These are phyloP conservation scores for Cerastis leucographa DNA, from an alignment of 2,888 invertebrate genomes.

Conservation along the genomic window DNA sequence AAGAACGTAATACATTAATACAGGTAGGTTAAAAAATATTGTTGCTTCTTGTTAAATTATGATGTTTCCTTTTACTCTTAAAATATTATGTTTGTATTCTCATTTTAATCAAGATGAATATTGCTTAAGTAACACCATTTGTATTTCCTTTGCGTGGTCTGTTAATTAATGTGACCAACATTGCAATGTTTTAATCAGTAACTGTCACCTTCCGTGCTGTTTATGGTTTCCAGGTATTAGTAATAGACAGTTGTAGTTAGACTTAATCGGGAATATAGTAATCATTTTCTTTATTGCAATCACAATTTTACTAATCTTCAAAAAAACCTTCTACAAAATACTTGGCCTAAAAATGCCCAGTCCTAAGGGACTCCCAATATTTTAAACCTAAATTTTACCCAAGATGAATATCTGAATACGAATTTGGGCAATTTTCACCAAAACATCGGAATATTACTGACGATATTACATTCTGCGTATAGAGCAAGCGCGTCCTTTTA, in stretches of 20 bases:
- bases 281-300: background rate
- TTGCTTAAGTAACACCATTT: constrained; percentile 2
- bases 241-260: background rate
- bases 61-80: constrained; percentile 7
- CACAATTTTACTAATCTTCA: background rate
- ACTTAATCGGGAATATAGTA: background rate
- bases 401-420: constrained; percentile 35
- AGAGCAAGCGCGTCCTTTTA: constrained; percentile 59
- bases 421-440: constrained; percentile 54
- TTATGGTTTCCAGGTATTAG: constrained; percentile 1
- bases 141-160: background rate
- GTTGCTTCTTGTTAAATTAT: background rate
- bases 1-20: constrained; percentile 3
- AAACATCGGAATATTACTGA: constrained; percentile 59
- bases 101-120: constrained; percentile 16
- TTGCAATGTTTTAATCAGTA: constrained; percentile 4
- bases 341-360: background rate
- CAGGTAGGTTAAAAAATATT: constrained; percentile 31
- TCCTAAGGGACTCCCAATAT: constrained; percentile 16
- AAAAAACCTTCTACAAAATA: background rate
- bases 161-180: constrained; percentile 1
- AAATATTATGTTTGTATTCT: background rate
- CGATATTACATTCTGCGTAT: constrained; percentile 64
- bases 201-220: background rate
- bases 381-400: constrained; percentile 36